These are phyloP conservation scores for Rhamphomyia laevipes DNA, from an alignment of 2,888 invertebrate genomes.

Conservation along the genomic window DNA sequence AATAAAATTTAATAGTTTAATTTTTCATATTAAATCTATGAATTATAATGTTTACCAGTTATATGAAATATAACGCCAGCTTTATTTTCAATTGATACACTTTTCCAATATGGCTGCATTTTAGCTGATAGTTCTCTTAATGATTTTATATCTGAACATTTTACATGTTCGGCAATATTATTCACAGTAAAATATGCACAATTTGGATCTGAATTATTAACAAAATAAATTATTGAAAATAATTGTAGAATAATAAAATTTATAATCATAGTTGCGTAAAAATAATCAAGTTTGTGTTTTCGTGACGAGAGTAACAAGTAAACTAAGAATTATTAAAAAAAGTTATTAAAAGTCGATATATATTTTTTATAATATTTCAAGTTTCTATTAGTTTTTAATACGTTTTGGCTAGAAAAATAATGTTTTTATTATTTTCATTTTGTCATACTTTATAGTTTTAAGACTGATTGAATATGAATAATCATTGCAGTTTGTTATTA, in stretches of 20 bases:
- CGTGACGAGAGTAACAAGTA: no score
- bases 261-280: no score
- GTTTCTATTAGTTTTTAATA: no score
- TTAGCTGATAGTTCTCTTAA: constrained; percentile 13
- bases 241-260: neutral
- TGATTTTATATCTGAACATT: constrained; percentile 12
- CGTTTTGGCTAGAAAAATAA: no score
- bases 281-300: no score
- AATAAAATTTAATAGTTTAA: neutral
- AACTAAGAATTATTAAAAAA: no score
- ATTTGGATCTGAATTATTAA: constrained; percentile 1
- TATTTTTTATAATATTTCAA: no score
- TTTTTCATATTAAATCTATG: neutral
- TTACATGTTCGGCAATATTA: constrained; percentile 3
- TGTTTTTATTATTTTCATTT: no score
- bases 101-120: constrained; percentile 13
- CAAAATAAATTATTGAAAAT: neutral
- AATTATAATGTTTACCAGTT: constrained; percentile 16
- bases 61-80: constrained; percentile 11
- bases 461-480: no score
- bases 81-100: constrained; percentile 15
- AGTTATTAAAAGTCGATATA: no score
- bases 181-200: constrained; percentile 2
- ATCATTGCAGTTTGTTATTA: no score
- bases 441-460: no score